Evolutionary conservation across 1,140 invertebrate genomes (phyloP).

Genomic region (Macrostomum lignano): DNA sequence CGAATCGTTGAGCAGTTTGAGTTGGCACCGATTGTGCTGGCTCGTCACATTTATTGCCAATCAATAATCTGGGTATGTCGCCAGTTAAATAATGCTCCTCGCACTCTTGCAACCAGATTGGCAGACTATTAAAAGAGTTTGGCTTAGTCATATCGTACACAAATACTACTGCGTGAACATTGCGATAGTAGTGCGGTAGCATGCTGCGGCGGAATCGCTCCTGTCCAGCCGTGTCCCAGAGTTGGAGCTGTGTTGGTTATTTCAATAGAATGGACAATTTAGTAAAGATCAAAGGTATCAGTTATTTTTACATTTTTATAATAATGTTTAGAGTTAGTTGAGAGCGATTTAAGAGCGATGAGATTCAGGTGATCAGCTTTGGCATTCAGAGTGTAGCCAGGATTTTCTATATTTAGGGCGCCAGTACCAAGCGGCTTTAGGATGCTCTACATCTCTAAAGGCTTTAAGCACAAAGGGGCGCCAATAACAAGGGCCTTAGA

Average conservation of each 20-base stretch:
- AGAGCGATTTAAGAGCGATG: no score
- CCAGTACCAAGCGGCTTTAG: no score
- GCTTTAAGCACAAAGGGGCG: no score
- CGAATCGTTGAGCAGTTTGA: slow-evolving; percentile 31
- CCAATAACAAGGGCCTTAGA: no score
- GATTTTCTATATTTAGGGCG: no score
- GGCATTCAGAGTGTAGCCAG: no score
- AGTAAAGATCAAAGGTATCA: no score
- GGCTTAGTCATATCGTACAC: slow-evolving; percentile 39
- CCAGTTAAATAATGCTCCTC: slow-evolving; percentile 36
- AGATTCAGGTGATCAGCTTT: no score
- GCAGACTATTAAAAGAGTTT: slow-evolving; percentile 37
- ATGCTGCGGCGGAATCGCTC: slow-evolving; percentile 42
- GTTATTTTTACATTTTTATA: no score
- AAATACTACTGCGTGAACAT: slow-evolving; percentile 49
- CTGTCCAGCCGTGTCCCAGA: slow-evolving; percentile 39
- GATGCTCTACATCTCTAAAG: no score
- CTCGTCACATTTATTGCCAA: slow-evolving; percentile 34
- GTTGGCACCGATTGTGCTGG: slow-evolving; percentile 37
- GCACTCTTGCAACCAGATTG: slow-evolving; percentile 45
- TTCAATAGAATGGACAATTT: slow-evolving; percentile 7
- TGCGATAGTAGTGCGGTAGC: slow-evolving; percentile 50
- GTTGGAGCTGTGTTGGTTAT: slow-evolving; percentile 29
- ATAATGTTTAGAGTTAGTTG: no score
- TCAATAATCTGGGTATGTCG: slow-evolving; percentile 42